These are phyloP conservation scores for Calonectris borealis DNA, from an alignment of 2,113 vertebrate genomes.

Conservation along the genomic window DNA sequence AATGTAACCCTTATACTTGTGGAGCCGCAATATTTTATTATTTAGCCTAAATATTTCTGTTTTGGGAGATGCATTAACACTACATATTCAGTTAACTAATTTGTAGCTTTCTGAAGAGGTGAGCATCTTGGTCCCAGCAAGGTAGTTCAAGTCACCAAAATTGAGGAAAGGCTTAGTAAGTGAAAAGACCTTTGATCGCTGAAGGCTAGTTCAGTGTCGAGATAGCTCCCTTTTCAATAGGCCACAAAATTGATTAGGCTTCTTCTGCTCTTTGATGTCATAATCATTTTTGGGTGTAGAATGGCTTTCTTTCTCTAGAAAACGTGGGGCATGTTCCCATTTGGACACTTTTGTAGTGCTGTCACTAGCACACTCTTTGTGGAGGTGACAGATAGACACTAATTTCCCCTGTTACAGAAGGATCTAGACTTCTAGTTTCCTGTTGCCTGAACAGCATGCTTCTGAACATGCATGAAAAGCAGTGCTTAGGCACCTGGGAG, in stretches of 20 bases:
- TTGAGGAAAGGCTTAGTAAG: not conserved
- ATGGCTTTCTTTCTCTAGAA: not conserved
- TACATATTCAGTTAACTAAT: not conserved
- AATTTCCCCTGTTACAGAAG: not conserved
- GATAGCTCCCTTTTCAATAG: not conserved
- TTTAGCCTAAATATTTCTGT: not conserved
- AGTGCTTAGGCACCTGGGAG: not conserved
- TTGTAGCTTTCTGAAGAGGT: not conserved
- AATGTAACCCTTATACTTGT: not conserved
- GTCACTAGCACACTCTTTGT: not conserved
- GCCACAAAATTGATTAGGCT: not conserved
- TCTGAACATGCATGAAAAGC: not conserved
- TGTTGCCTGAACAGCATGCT: not conserved
- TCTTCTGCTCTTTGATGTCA: not conserved
- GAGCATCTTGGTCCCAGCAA: not conserved
- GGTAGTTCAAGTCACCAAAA: not conserved
- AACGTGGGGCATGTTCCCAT: not conserved
- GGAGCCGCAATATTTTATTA: not conserved
- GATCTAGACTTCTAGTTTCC: not conserved
- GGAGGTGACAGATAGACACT: not conserved
- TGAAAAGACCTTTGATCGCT: not conserved
- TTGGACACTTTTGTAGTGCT: not conserved
- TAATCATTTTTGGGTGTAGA: not conserved
- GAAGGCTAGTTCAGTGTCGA: not conserved
- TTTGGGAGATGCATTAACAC: not conserved